Evolutionary conservation across 2,797 vertebrate genomes (phyloP).

Genomic region (Thunnus albacares): DNA sequence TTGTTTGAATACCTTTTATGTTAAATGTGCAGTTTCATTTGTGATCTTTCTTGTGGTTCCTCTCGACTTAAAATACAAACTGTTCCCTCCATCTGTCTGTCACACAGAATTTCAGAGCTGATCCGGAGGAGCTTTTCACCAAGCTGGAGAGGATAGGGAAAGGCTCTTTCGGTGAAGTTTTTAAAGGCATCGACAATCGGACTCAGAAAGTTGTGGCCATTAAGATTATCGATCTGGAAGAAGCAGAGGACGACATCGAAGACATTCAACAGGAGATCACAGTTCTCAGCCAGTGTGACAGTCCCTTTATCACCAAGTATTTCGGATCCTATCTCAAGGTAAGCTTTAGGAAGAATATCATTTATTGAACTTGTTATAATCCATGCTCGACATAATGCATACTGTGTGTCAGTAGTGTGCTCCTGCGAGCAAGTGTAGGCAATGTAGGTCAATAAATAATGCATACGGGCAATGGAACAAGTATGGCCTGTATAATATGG

Average conservation of each 20-base stretch:
- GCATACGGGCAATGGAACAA: conserved; percentile 49
- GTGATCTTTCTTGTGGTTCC: background rate
- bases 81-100: conserved; percentile 31
- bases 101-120: conserved; percentile 91
- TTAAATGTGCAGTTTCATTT: background rate
- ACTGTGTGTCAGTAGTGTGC: background rate
- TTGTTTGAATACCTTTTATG: background rate
- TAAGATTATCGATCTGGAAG: conserved; percentile 99
- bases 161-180: conserved; percentile 98
- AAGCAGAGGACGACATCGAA: conserved; percentile 99
- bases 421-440: conserved; percentile 41
- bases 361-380: conserved; percentile 5
- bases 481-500: conserved; percentile 43
- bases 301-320: conserved; percentile 98
- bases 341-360: conserved; percentile 57
- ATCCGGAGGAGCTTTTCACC: conserved; percentile 96
- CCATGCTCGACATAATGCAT: conserved; percentile 11
- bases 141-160: conserved; percentile 98
- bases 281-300: conserved; percentile 98
- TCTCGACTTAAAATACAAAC: background rate
- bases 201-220: conserved; percentile 98
- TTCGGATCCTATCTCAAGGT: conserved; percentile 99
- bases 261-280: conserved; percentile 99
- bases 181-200: conserved; percentile 98
- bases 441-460: conserved; percentile 76